These are phyloP conservation scores for Hermaeophaga mercurialis DNA, from an alignment of 2,888 invertebrate species.

Conservation along the genomic window DNA sequence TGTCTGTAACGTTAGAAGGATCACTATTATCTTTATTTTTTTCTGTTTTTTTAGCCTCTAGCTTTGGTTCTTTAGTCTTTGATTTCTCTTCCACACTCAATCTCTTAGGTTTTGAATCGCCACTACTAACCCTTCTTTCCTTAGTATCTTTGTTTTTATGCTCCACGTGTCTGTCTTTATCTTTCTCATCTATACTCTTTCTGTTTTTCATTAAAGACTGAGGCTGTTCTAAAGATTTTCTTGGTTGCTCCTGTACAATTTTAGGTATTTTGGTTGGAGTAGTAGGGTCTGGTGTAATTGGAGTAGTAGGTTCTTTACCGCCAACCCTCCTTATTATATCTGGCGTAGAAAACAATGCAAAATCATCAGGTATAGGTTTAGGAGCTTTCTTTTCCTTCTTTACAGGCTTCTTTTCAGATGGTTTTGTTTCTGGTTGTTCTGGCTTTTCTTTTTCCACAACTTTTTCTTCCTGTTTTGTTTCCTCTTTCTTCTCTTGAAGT, in stretches of 20 bases:
- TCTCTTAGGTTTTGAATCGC: conserved; percentile 43
- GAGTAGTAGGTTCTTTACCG: conserved; percentile 49
- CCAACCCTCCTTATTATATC: conserved; percentile 75
- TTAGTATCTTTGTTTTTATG: conserved; percentile 31
- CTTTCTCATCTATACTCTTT: conserved; percentile 48
- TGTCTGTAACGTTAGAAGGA: conserved; percentile 43
- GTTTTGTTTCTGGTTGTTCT: conserved; percentile 51
- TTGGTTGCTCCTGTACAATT: conserved; percentile 48
- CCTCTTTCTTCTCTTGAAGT: conserved; percentile 44
- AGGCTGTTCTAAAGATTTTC: conserved; percentile 46
- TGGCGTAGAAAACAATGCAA: conserved; percentile 77
- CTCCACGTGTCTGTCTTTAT: conserved; percentile 32
- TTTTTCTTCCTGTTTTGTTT: conserved; percentile 43
- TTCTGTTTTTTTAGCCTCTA: conserved; percentile 19
- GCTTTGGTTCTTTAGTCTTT: conserved; percentile 21
- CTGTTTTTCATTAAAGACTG: conserved; percentile 43
- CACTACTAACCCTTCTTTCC: conserved; percentile 27
- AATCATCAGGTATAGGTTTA: conserved; percentile 65
- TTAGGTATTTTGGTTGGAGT: conserved; percentile 50
- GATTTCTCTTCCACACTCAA: conserved; percentile 40
- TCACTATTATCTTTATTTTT: conserved; percentile 6
- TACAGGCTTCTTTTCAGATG: conserved; percentile 45
- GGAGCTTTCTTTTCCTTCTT: conserved; percentile 58
- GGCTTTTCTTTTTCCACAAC: conserved; percentile 52
- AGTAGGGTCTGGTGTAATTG: conserved; percentile 41